Percentiles rank a stretch among this genome's conserved stretches.
Conservation (phyloP, 1,140 invertebrate genomes). For the Papilio polyxenes region DNA sequence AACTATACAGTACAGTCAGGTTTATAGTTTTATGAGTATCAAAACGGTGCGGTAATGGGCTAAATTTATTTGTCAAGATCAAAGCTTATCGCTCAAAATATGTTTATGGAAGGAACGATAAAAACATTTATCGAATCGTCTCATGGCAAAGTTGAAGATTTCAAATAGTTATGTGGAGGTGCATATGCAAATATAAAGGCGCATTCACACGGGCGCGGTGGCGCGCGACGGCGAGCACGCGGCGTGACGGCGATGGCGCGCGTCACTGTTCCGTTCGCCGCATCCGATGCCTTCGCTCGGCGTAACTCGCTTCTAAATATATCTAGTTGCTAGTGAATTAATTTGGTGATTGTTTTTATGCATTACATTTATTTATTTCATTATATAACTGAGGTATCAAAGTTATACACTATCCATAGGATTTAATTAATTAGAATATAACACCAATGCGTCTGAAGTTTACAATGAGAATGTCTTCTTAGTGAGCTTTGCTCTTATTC, state of each 20-base stretch:
- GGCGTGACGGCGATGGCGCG: slow-evolving; percentile 57
- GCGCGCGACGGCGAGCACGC: slow-evolving; percentile 55
- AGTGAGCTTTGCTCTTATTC: not conserved
- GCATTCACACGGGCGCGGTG: slow-evolving; percentile 57
- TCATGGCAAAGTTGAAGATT: not conserved
- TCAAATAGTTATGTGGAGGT: slow-evolving; percentile 14
- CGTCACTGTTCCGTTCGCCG: slow-evolving; percentile 70
- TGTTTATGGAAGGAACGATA: not conserved
- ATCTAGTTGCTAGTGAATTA: slow-evolving; percentile 5
- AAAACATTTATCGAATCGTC: not conserved
- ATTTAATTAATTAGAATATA: too few relatives aligned
- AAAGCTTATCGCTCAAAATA: not conserved
- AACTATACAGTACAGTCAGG: not conserved
- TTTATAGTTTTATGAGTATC: not conserved
- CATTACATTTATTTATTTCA: too few relatives aligned
- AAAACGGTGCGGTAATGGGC: not conserved
- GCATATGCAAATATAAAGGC: slow-evolving; percentile 64
- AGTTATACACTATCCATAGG: too few relatives aligned
- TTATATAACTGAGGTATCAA: too few relatives aligned
- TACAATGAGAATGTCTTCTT: not conserved
- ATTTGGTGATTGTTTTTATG: not conserved
- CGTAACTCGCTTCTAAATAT: slow-evolving; percentile 60
- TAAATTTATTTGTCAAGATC: not conserved
- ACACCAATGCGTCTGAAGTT: too few relatives aligned
- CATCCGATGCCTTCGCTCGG: slow-evolving; percentile 27